Evolutionary conservation across 2,113 vertebrate genomes (phyloP), one percentile per base, ranked within the genome.

Genomic region (Melanostigma gelatinosum): DNA sequence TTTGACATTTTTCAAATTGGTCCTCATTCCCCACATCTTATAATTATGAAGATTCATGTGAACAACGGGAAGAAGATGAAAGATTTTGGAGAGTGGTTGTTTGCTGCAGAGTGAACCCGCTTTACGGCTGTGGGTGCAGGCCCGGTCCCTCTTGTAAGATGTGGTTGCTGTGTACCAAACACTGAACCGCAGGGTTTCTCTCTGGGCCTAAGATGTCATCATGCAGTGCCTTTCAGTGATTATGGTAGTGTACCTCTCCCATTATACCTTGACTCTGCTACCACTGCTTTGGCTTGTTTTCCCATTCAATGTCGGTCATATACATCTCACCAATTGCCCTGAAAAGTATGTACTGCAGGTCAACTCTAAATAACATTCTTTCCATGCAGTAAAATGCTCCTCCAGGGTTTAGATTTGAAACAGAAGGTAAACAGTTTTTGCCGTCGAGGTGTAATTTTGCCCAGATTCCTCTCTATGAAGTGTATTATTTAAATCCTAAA

Each of bases 1-100:
- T 91, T 82, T 75, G 83, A 82, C 46, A 5, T 91, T 84, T 84
- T 85, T 91, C 65, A 92, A 92, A 92, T 91, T 84, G 85, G 42
- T 87, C 72, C 84, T 73, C 76, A 10, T 38, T 83, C 22, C 77
- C 66, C 38, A 15, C 50, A 80, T 89, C 91, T 87, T 94, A 82
- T 94, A 94, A 94, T 95, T 95, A 93, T 55, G 79, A 91, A 88
- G 90, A 91, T 90, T 92, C 86, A 94, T 95, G 91, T 82, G 88
- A 93, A 91, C 83, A 91, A 91, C 69, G 62, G 81, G 83, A 84
- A 83, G 74, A 81, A 91, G 91, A 93, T 94, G 87, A 94, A 93
- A 92, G 92, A 88, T 87, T 64, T 34, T 55, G 67, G 66, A 88
- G 86, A 86, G 87, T 55, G 86, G 92, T 91, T 91, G 94, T 94